Evolutionary conservation across 2,113 vertebrate genomes (phyloP), one percentile per base, ranked within the genome.

Genomic region (Chlamydotis undulata): DNA sequence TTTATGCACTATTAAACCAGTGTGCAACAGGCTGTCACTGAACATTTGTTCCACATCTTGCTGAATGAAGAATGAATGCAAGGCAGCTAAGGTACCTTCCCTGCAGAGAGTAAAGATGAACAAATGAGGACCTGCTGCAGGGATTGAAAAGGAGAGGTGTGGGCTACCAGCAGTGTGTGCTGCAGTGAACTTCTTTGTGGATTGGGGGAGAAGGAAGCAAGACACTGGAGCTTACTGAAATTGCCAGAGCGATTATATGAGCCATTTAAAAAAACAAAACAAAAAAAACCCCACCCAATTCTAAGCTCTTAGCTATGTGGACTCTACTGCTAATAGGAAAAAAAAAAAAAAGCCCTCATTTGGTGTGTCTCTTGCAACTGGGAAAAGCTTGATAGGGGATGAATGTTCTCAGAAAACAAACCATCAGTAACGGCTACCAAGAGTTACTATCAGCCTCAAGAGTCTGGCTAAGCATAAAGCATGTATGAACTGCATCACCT

Each of bases 31-130:
- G 83, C 88, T 90, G 74, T 73, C 90, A 78, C 56, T 68, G 77
- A 96, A 61, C 56, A 57, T 94, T 96, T 96, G 80, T 83, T 96
- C 85, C 70, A 63, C 49, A 12, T 93, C 95, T 94, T 94, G 77
- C 90, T 87, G 96, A 96, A 91, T 37, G 78, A 85, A 83, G 92
- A 88, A 92, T 63, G 80, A 92, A 67, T 71, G 57, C 22, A 77
- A 91, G 85, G 79, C 83, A 71, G 78, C 74, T 59, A 52, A 95
- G 88, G 55, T 39, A 87, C 29, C 80, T 87, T 75, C 69, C 82
- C 70, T 79, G 76, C 59, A 60, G 73, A 94, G 75, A 94, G 50
- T 63, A 82, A 95, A 90, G 88, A 87, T 55, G 70, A 91, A 45
- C 65, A 89, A 82, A 83, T 53, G 3, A 1, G 59, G 80, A 94